phyloP scores from a whole-genome alignment of 2,888 invertebrate genomes.

The Pantelozetes paolii region DNA sequence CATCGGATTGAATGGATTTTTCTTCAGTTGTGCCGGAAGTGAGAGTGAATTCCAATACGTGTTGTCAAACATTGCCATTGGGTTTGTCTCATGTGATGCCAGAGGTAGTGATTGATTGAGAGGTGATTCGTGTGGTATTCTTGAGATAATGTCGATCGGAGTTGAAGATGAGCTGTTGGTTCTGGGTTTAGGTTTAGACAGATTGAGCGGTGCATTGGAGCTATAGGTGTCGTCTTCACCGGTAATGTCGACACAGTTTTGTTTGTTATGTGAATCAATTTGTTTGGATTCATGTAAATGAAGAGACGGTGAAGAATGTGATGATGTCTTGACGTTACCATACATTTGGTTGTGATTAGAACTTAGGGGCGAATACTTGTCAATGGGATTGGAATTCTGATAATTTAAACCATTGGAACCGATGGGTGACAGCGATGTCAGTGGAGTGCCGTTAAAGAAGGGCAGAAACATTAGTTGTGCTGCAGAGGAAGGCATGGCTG shows the following conservation, averaged over 20 bases:
- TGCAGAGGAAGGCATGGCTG: conserved; percentile 31
- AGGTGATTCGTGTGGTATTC: conserved; percentile 4
- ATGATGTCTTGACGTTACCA: conserved; percentile 7
- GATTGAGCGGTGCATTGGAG: conserved; percentile 46
- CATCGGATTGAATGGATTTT: conserved; percentile 16
- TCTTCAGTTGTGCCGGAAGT: conserved; percentile 1
- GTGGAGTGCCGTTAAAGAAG: conserved; percentile 39
- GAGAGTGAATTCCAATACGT: conserved; percentile 29
- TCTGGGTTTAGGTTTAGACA: conserved; percentile 46
- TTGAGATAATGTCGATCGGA: not conserved
- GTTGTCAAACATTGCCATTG: conserved; percentile 22
- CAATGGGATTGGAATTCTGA: not conserved
- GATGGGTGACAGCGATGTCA: conserved; percentile 18
- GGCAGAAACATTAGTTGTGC: conserved; percentile 41
- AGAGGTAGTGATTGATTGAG: not conserved
- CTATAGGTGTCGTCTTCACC: not conserved
- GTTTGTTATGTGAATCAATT: not conserved
- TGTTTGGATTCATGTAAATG: conserved; percentile 9
- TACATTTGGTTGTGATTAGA: conserved; percentile 22
- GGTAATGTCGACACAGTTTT: not conserved
- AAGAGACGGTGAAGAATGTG: conserved; percentile 11
- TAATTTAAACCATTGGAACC: conserved; percentile 20
- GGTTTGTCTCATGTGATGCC: not conserved
- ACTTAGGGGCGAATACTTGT: conserved; percentile 2
- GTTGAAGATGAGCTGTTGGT: not conserved